Percentiles rank a stretch among this genome's conserved stretches.
These are phyloP conservation scores for Nixonia krombeini DNA, from an alignment of 1,140 invertebrate genomes.

Conservation along the genomic window DNA sequence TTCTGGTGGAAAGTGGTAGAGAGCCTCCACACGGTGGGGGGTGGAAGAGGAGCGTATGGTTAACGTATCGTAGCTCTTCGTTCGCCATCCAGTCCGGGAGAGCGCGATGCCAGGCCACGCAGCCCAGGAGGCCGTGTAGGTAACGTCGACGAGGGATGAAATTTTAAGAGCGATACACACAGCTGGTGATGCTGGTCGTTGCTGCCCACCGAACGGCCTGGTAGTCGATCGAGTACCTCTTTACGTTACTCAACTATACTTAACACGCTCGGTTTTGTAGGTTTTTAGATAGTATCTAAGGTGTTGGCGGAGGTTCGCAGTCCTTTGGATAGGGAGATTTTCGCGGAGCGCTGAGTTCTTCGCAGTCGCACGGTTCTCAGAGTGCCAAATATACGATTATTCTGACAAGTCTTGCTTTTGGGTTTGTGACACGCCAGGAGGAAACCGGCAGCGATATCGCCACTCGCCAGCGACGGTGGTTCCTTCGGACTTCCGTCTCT, in stretches of 20 bases:
- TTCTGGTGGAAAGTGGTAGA: too few relatives aligned
- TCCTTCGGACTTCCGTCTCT: too few relatives aligned
- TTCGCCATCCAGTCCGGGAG: too few relatives aligned
- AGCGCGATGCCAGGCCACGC: too few relatives aligned
- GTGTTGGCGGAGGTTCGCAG: conserved; percentile 1
- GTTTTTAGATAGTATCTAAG: conserved; percentile 25
- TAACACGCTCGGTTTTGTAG: conserved; percentile 36
- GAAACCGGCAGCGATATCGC: too few relatives aligned
- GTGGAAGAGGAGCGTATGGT: too few relatives aligned
- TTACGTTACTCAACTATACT: conserved; percentile 49
- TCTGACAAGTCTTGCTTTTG: too few relatives aligned
- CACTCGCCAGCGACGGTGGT: too few relatives aligned
- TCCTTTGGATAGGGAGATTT: too few relatives aligned
- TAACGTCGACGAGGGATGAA: conserved; percentile 32
- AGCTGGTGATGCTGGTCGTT: conserved; percentile 73
- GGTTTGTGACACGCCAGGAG: too few relatives aligned
- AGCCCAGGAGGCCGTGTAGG: conserved; percentile 15
- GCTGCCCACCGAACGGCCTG: conserved; percentile 59
- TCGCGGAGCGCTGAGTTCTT: conserved; percentile 22
- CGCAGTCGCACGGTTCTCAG: conserved; percentile 60
- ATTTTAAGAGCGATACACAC: conserved; percentile 35
- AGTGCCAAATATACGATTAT: conserved; percentile 64
- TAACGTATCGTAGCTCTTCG: too few relatives aligned
- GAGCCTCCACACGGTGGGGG: too few relatives aligned
- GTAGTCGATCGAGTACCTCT: conserved; percentile 46